A percentile compares a stretch with the other conserved stretches of the same genome.
phyloP scores from a whole-genome alignment of 2,888 invertebrate species.

The Teinopalpus imperialis region DNA sequence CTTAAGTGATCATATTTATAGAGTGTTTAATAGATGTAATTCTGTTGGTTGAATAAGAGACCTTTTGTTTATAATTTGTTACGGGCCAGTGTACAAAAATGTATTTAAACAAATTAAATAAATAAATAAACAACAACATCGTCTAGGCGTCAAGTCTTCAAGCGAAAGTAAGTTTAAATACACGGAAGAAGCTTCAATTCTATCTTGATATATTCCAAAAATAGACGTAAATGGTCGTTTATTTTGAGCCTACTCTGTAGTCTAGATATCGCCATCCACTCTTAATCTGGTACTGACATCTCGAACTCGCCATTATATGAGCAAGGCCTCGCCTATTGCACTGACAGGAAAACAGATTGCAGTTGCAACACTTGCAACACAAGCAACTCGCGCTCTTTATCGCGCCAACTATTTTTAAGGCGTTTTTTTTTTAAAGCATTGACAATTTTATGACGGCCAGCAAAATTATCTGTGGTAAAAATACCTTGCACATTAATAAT shows the following conservation, averaged over 20 bases:
- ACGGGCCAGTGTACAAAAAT: too few relatives aligned
- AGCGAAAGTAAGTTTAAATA: neutral
- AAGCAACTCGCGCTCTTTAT: conserved; percentile 16
- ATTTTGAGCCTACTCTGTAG: conserved; percentile 16
- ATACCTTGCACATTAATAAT: too few relatives aligned
- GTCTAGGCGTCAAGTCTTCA: too few relatives aligned
- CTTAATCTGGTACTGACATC: conserved; percentile 16
- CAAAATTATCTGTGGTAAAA: too few relatives aligned
- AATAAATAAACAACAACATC: too few relatives aligned
- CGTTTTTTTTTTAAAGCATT: neutral
- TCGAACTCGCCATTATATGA: conserved; percentile 9
- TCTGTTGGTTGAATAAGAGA: too few relatives aligned
- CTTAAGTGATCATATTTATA: too few relatives aligned
- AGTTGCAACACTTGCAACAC: conserved; percentile 33
- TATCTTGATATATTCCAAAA: conserved; percentile 1
- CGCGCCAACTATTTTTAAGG: neutral
- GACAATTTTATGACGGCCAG: neutral
- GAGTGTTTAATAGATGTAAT: too few relatives aligned
- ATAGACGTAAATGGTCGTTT: neutral
- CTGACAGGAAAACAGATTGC: conserved; percentile 40
- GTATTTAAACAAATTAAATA: too few relatives aligned
- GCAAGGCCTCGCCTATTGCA: conserved; percentile 25
- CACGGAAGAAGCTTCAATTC: neutral
- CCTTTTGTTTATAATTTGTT: too few relatives aligned
- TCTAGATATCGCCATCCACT: conserved; percentile 3